These are phyloP conservation scores for Venustoraphidia nigricollis DNA, from an alignment of 2,888 invertebrate genomes.

Conservation along the genomic window DNA sequence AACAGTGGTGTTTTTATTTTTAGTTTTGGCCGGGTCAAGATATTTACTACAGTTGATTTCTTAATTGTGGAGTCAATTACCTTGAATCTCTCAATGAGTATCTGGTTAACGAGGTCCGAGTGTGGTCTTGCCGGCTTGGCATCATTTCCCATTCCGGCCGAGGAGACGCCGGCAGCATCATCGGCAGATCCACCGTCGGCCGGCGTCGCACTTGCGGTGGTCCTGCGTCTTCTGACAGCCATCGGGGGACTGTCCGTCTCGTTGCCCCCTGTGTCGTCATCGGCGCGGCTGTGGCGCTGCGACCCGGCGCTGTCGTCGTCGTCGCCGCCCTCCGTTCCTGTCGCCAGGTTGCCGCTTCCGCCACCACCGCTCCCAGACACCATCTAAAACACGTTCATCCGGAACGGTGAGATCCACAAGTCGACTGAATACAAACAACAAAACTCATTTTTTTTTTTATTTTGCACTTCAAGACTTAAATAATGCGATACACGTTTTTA, in stretches of 20 bases:
- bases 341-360: conserved; percentile 28
- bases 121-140: conserved; percentile 30
- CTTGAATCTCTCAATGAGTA: conserved; percentile 42
- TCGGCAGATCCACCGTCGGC: conserved; percentile 12
- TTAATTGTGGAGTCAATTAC: conserved; percentile 20
- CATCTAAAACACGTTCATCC: conserved; percentile 25
- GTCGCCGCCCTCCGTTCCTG: conserved; percentile 25
- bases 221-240: conserved; percentile 29
- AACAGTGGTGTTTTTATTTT: too few species aligned
- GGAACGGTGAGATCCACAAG: neutral
- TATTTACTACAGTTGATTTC: too few species aligned
- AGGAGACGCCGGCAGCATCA: too few species aligned
- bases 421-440: too few species aligned
- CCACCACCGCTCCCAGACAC: conserved; percentile 28
- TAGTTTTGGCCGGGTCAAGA: too few species aligned
- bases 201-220: conserved; percentile 18
- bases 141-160: too few species aligned
- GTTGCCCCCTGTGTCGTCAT: conserved; percentile 12
- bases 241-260: conserved; percentile 38
- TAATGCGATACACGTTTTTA: too few species aligned
- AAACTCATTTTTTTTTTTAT: too few species aligned
- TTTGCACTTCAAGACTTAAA: too few species aligned
- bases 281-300: conserved; percentile 29
- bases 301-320: conserved; percentile 41
- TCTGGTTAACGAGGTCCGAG: conserved; percentile 40